A percentile compares a stretch with the other conserved stretches of the same genome.
Evolutionary conservation across 2,797 vertebrate species (phyloP).

Genomic region (Sparidentex hasta): DNA sequence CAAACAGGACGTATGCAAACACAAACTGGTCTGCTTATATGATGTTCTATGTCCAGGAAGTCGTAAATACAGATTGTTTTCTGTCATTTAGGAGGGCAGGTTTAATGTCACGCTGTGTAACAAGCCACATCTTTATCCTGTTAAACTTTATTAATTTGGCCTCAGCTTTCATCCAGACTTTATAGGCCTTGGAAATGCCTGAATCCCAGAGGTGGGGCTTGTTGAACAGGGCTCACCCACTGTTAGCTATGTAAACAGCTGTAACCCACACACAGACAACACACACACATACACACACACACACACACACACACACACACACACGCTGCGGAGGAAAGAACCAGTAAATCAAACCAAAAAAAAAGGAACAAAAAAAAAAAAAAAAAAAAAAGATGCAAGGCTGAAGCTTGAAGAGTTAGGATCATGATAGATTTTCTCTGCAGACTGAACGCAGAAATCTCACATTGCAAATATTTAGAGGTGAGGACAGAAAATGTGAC

Average conservation of each 20-base stretch:
- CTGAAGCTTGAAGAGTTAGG: slow-evolving; percentile 14
- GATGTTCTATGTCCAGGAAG: slow-evolving; percentile 40
- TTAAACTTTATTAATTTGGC: slow-evolving; percentile 83
- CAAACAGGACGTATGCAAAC: slow-evolving; percentile 24
- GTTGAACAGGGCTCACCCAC: slow-evolving; percentile 71
- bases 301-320: slow-evolving; percentile 33
- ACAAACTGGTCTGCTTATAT: slow-evolving; percentile 31
- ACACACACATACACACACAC: slow-evolving; percentile 31
- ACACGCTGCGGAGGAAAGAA: slow-evolving; percentile 31
- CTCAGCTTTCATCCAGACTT: slow-evolving; percentile 75
- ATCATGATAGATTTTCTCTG: background rate
- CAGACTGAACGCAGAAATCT: slow-evolving; percentile 8
- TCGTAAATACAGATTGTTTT: slow-evolving; percentile 63
- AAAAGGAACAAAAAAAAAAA: slow-evolving; percentile 7
- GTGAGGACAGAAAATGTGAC: background rate
- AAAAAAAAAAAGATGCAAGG: slow-evolving; percentile 13
- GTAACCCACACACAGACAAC: slow-evolving; percentile 66
- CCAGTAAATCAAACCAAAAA: slow-evolving; percentile 22
- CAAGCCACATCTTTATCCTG: slow-evolving; percentile 75
- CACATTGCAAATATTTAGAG: slow-evolving; percentile 19
- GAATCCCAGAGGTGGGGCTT: slow-evolving; percentile 52
- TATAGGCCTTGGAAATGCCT: slow-evolving; percentile 62
- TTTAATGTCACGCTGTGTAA: slow-evolving; percentile 63
- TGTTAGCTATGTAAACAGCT: slow-evolving; percentile 77
- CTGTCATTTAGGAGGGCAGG: slow-evolving; percentile 60